These are phyloP conservation scores for Chymomyza amoena DNA, from an alignment of 2,888 invertebrate genomes.

Conservation along the genomic window DNA sequence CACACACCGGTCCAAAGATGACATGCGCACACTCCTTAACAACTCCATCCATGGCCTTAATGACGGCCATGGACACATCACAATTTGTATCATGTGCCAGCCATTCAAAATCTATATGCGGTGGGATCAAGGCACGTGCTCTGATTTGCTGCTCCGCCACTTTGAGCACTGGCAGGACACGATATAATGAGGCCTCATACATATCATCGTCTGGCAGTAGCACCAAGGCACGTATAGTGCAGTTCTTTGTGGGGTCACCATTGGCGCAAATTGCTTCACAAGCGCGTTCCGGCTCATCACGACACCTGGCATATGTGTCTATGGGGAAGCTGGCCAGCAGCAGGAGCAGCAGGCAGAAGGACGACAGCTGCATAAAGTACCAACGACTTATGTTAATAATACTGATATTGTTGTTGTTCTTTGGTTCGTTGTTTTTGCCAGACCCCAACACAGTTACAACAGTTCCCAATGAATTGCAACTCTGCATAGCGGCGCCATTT, in stretches of 20 bases:
- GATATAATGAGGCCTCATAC: constrained; percentile 81
- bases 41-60: constrained; percentile 86
- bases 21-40: constrained; percentile 86
- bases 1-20: constrained; percentile 90
- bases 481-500: not conserved
- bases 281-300: constrained; percentile 65
- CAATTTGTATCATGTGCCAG: constrained; percentile 85
- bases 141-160: constrained; percentile 82
- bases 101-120: constrained; percentile 82
- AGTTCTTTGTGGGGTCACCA: constrained; percentile 67
- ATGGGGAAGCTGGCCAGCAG: constrained; percentile 16
- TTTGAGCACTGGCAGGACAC: constrained; percentile 83
- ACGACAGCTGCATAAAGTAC: constrained; percentile 5
- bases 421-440: not conserved
- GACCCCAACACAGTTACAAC: not conserved
- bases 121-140: constrained; percentile 80
- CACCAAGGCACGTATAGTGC: constrained; percentile 84
- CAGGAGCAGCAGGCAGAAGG: constrained; percentile 16
- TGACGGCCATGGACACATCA: constrained; percentile 85
- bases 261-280: constrained; percentile 74
- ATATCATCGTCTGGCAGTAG: constrained; percentile 82
- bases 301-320: constrained; percentile 49
- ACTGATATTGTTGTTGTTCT: constrained; percentile 1
- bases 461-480: constrained; percentile 21
- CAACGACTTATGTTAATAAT: constrained; percentile 6